Evolutionary conservation across 2,888 invertebrate genomes (phyloP).

Genomic region (Himalopsyche tibetana): DNA sequence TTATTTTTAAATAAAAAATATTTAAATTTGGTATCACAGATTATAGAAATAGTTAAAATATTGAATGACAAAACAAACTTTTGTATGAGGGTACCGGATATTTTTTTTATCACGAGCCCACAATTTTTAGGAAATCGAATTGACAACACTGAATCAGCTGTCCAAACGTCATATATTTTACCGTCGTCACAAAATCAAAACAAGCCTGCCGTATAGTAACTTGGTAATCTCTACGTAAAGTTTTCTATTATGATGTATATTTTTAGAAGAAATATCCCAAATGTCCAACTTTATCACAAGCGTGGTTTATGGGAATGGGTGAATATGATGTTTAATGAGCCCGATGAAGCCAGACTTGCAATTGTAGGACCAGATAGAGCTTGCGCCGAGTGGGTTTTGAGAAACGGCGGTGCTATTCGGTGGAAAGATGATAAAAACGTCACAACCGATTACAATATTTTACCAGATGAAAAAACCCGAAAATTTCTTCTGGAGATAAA

Average conservation of each 20-base stretch:
- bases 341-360: slow-evolving; percentile 82
- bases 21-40: too few relatives aligned
- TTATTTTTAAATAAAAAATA: too few relatives aligned
- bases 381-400: slow-evolving; percentile 96
- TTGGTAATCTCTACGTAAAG: not conserved
- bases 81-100: too few relatives aligned
- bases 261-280: slow-evolving; percentile 48
- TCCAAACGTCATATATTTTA: not conserved
- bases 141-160: slow-evolving; percentile 16
- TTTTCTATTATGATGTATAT: slow-evolving; percentile 46
- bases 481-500: slow-evolving; percentile 82
- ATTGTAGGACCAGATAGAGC: slow-evolving; percentile 90
- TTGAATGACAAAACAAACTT: too few relatives aligned
- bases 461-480: slow-evolving; percentile 80
- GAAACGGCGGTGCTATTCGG: slow-evolving; percentile 90
- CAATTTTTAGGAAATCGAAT: not conserved
- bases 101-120: too few relatives aligned
- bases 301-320: slow-evolving; percentile 76
- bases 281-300: slow-evolving; percentile 67
- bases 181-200: not conserved
- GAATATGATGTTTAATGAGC: slow-evolving; percentile 81
- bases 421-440: slow-evolving; percentile 79
- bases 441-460: slow-evolving; percentile 83
- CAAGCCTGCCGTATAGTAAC: not conserved
- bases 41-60: too few relatives aligned